Base-by-base conservation (phyloP, 2,888 invertebrate species). In the Junonia oenone region DNA sequence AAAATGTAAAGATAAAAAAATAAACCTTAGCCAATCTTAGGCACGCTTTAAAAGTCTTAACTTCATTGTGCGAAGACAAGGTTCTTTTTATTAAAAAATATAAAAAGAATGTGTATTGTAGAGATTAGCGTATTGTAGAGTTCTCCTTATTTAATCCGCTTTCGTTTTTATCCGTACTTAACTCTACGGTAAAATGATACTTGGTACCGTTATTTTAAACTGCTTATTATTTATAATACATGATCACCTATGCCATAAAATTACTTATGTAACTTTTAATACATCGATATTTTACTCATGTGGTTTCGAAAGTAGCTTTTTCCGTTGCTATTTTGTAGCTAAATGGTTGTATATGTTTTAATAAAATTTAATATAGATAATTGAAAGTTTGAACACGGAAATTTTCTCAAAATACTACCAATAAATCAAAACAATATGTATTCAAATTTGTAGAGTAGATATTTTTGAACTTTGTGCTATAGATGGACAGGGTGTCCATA, bases 81-180 rank as follows among this genome's bases (percentile, higher is more conserved):
- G n/a, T n/a, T 33, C 13, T 33, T 6, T 9, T 33, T 33, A n/a
- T 33, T 33, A 13, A 33, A 40, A 40, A 40, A 19, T 40, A 6
- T 40, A 17, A 35, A 35, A 45, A 37, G 33, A 45, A 13, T 13
- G 46, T 35, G 47, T 27, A 29, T 26, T 26, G 6, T 9, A 22
- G 22, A 22, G 38, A 53, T 33, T 47, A 17, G 15, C 31, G 31
- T 38, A 47, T 51, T 51, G 38, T 45, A 52, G 29, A 46, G 11
- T 29, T 52, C 37, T 38, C 40, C 40, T 27, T 0, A 47, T 46
- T 11, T 53, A 47, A 53, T 53, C 53, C 46, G 37, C 53, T 53
- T 53, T 53, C 13, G 14, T 37, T 38, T 53, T 53, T 47, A 53
- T n/a, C 22, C 11, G 38, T 14, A 45, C 40, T 17, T 22, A 17